phyloP scores from a whole-genome alignment of 2,888 invertebrate species.

The Lithodes maja region DNA sequence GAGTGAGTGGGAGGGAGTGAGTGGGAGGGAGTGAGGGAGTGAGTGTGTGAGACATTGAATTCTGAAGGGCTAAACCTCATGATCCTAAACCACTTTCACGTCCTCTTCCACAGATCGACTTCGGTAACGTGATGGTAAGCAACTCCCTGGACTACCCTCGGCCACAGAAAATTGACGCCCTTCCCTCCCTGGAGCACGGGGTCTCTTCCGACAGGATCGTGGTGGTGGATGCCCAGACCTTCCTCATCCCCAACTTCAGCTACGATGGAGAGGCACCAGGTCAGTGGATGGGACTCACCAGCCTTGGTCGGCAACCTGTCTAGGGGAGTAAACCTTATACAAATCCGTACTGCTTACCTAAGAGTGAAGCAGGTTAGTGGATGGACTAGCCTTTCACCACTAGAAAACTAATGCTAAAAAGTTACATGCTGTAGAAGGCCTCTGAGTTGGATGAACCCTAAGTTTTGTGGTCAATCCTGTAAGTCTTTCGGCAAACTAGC shows the following conservation, averaged over 20 bases:
- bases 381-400: no score
- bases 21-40: neutral
- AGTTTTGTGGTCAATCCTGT: no score
- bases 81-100: neutral
- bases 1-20: neutral
- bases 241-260: slow-evolving; percentile 90
- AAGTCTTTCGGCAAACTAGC: no score
- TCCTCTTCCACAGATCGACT: slow-evolving; percentile 82
- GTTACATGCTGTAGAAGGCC: no score
- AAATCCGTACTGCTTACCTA: no score
- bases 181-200: slow-evolving; percentile 85
- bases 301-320: no score
- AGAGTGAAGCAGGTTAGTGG: no score
- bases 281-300: slow-evolving; percentile 74
- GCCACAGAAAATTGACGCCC: slow-evolving; percentile 85
- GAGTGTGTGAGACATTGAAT: neutral
- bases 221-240: slow-evolving; percentile 93
- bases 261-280: slow-evolving; percentile 96
- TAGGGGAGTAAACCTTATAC: no score
- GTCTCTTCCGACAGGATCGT: slow-evolving; percentile 91
- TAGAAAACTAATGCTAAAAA: neutral
- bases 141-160: slow-evolving; percentile 86
- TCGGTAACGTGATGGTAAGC: slow-evolving; percentile 90
- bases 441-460: no score
- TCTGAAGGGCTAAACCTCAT: neutral